Conservation (phyloP, 1,140 invertebrate species). For the Cherax quadricarinatus region DNA sequence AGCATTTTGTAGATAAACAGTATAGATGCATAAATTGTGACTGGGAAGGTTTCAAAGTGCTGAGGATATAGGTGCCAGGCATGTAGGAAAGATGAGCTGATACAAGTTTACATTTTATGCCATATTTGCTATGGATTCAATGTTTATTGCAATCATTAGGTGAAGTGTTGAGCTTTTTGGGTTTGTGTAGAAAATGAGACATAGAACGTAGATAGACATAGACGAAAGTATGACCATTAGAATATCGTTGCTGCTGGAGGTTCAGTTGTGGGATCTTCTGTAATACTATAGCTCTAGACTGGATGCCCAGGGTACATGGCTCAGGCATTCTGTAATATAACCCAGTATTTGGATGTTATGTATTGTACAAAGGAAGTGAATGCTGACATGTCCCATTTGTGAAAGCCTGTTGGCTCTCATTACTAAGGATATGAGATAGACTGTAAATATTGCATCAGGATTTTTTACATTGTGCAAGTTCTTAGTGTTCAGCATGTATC, state of each 20-base stretch:
- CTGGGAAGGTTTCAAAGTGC: no score
- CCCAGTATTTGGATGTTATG: constrained; percentile 12
- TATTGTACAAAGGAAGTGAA: constrained; percentile 8
- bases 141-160: background rate
- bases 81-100: background rate
- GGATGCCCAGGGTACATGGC: background rate
- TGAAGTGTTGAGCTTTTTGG: background rate
- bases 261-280: constrained; percentile 12
- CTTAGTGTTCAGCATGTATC: background rate
- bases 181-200: background rate
- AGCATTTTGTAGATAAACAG: no score
- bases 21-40: no score
- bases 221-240: background rate
- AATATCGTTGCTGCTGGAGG: background rate
- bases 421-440: constrained; percentile 8
- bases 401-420: constrained; percentile 12
- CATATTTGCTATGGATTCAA: background rate
- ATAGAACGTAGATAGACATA: background rate
- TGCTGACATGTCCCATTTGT: constrained; percentile 6
- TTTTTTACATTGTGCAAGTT: constrained; percentile 8
- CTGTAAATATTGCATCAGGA: background rate
- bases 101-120: background rate
- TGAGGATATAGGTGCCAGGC: background rate
- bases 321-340: constrained; percentile 5
- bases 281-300: background rate